Evolutionary conservation across 2,113 vertebrate species (phyloP), one percentile per base, ranked within the genome.

Genomic region (Phrynosoma blainvillii): DNA sequence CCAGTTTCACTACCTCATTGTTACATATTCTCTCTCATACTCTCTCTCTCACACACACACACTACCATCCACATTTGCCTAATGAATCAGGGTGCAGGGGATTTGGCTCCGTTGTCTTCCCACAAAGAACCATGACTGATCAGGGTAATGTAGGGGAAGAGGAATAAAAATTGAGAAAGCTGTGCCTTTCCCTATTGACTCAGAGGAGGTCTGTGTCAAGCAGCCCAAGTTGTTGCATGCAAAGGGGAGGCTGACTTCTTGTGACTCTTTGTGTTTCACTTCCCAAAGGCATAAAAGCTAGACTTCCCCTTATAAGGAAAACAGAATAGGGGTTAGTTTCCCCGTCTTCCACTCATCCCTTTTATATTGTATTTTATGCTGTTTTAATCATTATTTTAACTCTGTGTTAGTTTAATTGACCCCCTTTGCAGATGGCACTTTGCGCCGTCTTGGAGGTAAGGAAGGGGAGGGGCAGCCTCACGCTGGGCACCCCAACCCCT

Each of bases 1-100:
- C 89, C 90, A 90, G 71, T 91, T 92, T 93, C 84, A 88, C 86
- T 88, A 3, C 82, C 86, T 93, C 77, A 82, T 80, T 85, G 84
- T 80, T 86, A 87, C 68, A 62, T 59, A 25, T 62, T 52, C 36
- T 40, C 82, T 80, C 54, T 62, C 18, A 36, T 36, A 36, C 36
- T 65, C 21, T 8, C 32, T 65, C 68, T 5, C 85, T 91, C 83
- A 52, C 36, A 42, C 84, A 89, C 86, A 92, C 90, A 16, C 70
- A 30, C 3, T 13, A 25, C 89, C 89, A 92, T 70, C 84, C 9
- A 0, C 20, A 66, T 88, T 86, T 90, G 80, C 89, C 80, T 83
- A 93, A 93, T 89, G 74, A 89, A 92, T 88, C 42, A 68, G 25
- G 54, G 84, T 92, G 14, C 8, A 62, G 90, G 83, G 79, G 27